Base-by-base conservation (phyloP, 2,797 vertebrate species). In the Acestrorhynchus altus region DNA sequence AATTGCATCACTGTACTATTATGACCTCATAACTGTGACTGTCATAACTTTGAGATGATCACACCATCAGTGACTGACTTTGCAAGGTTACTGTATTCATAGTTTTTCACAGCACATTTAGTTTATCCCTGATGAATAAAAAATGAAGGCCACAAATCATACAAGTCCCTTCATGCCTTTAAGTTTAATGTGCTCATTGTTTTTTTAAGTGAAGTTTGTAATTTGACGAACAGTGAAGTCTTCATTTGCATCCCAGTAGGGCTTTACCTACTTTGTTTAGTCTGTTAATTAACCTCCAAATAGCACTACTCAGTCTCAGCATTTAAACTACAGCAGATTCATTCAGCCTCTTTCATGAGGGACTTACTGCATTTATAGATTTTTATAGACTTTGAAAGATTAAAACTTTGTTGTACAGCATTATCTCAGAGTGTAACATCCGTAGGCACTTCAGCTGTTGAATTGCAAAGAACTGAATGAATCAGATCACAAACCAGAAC, bases 201-300 rank as follows among this genome's bases (percentile, higher is more conserved):
- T 81, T 74, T 84, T 54, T 78, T 67, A 76, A 28, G n/a, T 52
- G 49, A 65, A 68, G 59, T 61, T 40, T 66, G 59, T 12, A 28
- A 83, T 67, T 49, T 76, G 26, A 79, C 78, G 57, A 78, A 54
- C 4, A 6, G 74, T 52, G 44, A 83, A 64, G 75, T 81, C 86
- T 82, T 83, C 78, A 80, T 78, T 81, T 84, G 61, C 73, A 67
- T 80, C 47, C 10, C 80, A 61, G 54, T 60, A 26, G 72, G 73
- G 57, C 63, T 47, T 51, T 24, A 31, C 42, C 47, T 61, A 76
- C 69, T 76, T 63, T 87, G 80, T 59, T 76, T 63, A 78, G 39
- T n/a, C 40, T 79, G 59, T 77, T 76, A 80, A 80, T 85, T 81
- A 74, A 83, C 40, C 54, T 54, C 52, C 61, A 72, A 78, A 84